These are phyloP conservation scores for Eurosta solidaginis DNA, from an alignment of 1,140 invertebrate genomes.

Conservation along the genomic window DNA sequence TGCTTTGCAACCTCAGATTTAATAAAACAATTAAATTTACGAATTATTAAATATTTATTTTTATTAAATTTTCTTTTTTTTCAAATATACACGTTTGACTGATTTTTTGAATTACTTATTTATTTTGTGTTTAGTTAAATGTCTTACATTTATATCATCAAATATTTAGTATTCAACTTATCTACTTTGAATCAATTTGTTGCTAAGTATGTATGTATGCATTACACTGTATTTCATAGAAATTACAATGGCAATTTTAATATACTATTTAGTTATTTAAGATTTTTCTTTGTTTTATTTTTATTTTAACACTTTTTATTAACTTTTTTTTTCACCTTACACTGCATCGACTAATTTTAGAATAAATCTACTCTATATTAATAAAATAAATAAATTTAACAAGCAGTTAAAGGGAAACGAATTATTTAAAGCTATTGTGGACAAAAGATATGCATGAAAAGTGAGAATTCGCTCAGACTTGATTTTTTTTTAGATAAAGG, in stretches of 20 bases:
- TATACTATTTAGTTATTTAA: not conserved
- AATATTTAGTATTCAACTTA: not conserved
- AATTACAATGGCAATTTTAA: constrained; percentile 36
- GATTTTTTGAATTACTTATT: constrained; percentile 18
- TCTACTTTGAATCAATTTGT: not conserved
- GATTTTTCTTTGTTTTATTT: not conserved
- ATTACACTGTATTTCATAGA: constrained; percentile 36
- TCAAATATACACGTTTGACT: constrained; percentile 27
- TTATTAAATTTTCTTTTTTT: constrained; percentile 26
- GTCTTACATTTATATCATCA: constrained; percentile 16
- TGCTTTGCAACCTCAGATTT: not conserved
- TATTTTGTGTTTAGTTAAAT: constrained; percentile 19
- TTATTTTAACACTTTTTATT: not conserved
- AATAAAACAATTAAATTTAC: not conserved
- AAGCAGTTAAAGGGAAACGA: too few species aligned
- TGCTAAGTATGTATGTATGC: not conserved
- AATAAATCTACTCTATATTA: too few species aligned
- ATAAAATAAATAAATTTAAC: too few species aligned
- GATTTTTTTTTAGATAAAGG: too few species aligned
- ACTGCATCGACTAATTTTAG: not conserved
- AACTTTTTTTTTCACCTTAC: not conserved
- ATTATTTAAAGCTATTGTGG: too few species aligned
- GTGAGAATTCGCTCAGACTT: too few species aligned
- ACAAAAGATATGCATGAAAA: too few species aligned
- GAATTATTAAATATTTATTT: constrained; percentile 27